phyloP scores from a whole-genome alignment of 2,113 vertebrate species.

The Sorex fumeus region DNA sequence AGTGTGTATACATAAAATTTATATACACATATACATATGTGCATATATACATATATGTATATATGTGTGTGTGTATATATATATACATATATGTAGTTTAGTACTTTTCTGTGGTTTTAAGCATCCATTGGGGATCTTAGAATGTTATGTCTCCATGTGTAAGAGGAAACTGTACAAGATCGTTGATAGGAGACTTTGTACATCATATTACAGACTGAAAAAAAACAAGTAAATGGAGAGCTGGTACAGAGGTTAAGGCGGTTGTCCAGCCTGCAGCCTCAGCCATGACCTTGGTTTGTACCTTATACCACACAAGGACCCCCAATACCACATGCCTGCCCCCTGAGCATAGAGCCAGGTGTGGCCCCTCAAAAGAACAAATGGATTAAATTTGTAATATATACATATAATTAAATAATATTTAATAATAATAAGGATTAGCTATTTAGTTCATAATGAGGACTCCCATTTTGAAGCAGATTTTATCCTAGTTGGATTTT shows the following conservation, averaged over 20 bases:
- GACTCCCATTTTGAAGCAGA: conserved; percentile 6
- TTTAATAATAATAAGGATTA: background rate
- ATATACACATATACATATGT: too few relatives aligned
- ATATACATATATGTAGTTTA: too few relatives aligned
- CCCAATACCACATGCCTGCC: too few relatives aligned
- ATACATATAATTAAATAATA: background rate
- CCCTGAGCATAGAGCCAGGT: too few relatives aligned
- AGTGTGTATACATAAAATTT: background rate
- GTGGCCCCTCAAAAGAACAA: too few relatives aligned
- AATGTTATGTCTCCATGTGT: background rate
- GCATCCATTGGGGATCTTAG: background rate
- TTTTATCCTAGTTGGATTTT: conserved; percentile 23
- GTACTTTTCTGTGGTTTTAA: background rate
- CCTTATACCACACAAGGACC: too few relatives aligned
- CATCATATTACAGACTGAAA: background rate
- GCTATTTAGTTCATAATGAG: background rate
- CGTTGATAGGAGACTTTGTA: background rate
- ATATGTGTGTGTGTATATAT: background rate
- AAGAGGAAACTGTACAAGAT: background rate
- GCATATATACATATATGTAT: too few relatives aligned
- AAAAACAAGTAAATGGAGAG: background rate
- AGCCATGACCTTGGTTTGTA: too few relatives aligned
- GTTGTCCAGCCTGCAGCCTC: too few relatives aligned
- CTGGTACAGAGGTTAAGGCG: too few relatives aligned
- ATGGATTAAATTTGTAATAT: background rate